Evolutionary conservation across 1,140 invertebrate genomes (phyloP), one percentile per base, ranked within the genome.

Genomic region (Ostrea edulis): DNA sequence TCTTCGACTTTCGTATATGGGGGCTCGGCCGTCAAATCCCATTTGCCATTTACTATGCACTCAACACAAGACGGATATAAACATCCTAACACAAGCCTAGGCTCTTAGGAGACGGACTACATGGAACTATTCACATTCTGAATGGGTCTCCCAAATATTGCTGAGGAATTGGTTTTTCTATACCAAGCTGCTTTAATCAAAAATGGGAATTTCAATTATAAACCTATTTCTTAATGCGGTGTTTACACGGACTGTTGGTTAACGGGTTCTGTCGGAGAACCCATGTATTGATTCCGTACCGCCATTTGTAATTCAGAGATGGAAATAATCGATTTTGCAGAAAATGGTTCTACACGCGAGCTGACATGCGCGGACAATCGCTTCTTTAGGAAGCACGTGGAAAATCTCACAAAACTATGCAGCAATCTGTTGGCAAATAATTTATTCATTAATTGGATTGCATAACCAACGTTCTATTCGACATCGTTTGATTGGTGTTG

Each of bases 251-350:
- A 11, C 52, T 22, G 44, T 17, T 25, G 35, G n/a, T 83, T 54
- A 83, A 20, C n/a, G 29, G 20, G 52, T 53, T 29, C 51, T n/a
- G 82, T 54, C 17, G 12, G 52, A 54, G 17, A 53, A 83, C n/a
- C 22, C n/a, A 9, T 51, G 14, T 83, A 83, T 83, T 54, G 82
- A 83, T 83, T n/a, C 82, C 44, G 2, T 7, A 35, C 44, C 82
- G 44, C 82, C 82, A 83, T 83, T 83, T 83, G 82, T 54, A 83
- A 83, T 83, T 83, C 82, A 54, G 44, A 83, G 44, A 83, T 83
- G 52, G 82, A 53, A 83, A 52, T 83, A 53, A 83, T 83, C 12
- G 82, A 83, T 83, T 83, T 20, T 20, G 17, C 11, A 83, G 82
- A 83, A 83, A 83, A 77, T 77, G 68, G 25, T 77, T 77, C 68